These are phyloP conservation scores for Ursus arctos DNA, from an alignment of 2,113 vertebrate species.

Conservation along the genomic window DNA sequence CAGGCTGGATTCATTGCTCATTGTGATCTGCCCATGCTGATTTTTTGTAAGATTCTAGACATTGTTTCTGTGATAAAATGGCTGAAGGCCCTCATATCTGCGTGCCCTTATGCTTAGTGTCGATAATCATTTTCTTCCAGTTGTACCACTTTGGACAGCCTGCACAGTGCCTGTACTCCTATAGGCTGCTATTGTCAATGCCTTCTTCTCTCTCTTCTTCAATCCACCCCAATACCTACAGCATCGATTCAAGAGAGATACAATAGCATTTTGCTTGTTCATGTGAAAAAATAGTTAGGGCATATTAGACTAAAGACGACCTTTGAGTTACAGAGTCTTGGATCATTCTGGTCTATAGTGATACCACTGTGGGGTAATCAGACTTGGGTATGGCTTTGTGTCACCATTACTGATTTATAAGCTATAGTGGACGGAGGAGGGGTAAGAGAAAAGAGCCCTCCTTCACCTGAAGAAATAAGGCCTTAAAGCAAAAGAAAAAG, in stretches of 20 bases:
- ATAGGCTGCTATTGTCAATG: not conserved
- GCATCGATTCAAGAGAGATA: slow-evolving; percentile 16
- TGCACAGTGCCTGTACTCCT: not conserved
- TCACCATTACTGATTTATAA: not conserved
- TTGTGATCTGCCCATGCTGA: not conserved
- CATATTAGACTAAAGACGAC: not conserved
- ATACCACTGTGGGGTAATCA: not conserved
- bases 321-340: not conserved
- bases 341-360: not conserved
- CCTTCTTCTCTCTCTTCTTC: slow-evolving; percentile 30
- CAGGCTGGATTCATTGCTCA: not conserved
- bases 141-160: accelerated
- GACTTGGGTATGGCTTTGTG: not conserved
- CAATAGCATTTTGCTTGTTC: not conserved
- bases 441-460: not conserved
- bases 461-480: not conserved
- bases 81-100: not conserved
- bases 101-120: not conserved
- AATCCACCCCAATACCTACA: not conserved
- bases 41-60: not conserved
- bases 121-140: not conserved
- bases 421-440: not conserved
- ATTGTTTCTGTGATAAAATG: not conserved
- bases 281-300: not conserved
- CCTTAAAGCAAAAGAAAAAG: not conserved